Base-by-base conservation (phyloP, 2,797 vertebrate genomes). In the Salarias fasciatus region DNA sequence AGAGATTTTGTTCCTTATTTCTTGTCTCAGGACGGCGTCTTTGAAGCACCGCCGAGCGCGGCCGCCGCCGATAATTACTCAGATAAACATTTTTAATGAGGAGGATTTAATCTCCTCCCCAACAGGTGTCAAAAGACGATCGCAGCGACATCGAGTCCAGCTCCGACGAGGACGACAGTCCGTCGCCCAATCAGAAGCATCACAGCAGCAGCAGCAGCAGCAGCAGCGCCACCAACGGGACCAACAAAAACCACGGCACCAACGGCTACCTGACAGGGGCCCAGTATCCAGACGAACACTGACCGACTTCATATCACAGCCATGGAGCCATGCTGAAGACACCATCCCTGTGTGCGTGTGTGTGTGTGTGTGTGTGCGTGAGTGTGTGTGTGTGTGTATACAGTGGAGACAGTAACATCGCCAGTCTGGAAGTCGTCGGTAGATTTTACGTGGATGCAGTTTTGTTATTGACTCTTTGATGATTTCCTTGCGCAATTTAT, bases 91-190 rank as follows among this genome's bases (percentile, higher is more conserved):
- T 56, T 60, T 46, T 36, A 78, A 69, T 71, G 50, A 69, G 62
- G 67, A 63, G 51, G 56, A 29, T 14, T 4, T 64, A 29, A 71
- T 62, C 52, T 62, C 11, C 33, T 41, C 60, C 11, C 37, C 45
- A n/a, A 5, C 90, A 99, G 98, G 95, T 97, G 77, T 93, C 95
- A 77, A 98, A 97, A 88, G 97, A 99, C 69, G 93, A 95, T 81
- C 93, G 95, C 78, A 98, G 96, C 58, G 97, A 99, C 68, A 92
- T 98, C 11, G 97, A 99, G 89, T 98, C 95, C 63, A 97, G 97
- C 90, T 99, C 96, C 55, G 97, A 99, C 35, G 98, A 99, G 77
- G 98, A 98, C 4, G 94, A 95, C 69, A 89, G 92, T n/a, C 86
- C 86, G 28, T 89, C 91, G 41, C 75, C 91, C 54, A 86, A 87